These are phyloP conservation scores for Orthonyx spaldingii DNA, from an alignment of 2,113 vertebrate species.

Conservation along the genomic window DNA sequence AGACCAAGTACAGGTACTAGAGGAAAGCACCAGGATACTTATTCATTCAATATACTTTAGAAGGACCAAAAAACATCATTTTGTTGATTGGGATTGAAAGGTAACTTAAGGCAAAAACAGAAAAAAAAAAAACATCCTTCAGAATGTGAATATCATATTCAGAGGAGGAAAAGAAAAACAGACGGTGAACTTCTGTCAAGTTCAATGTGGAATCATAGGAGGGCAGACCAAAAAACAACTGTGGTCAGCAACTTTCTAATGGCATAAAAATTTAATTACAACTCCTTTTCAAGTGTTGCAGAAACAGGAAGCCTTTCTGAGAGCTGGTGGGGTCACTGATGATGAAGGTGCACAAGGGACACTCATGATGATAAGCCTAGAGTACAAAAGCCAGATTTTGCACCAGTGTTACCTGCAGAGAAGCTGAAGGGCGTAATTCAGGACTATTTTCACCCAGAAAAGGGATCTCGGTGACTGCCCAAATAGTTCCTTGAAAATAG, in stretches of 20 bases:
- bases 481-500: not conserved
- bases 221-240: not conserved
- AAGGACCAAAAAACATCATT: not conserved
- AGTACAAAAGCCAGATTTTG: not conserved
- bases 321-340: not conserved
- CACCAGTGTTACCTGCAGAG: not conserved
- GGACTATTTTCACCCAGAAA: not conserved
- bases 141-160: not conserved
- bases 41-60: not conserved
- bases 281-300: not conserved
- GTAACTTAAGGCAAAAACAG: not conserved
- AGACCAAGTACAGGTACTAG: not conserved
- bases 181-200: not conserved
- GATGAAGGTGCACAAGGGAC: not conserved
- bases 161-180: not conserved
- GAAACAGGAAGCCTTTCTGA: not conserved
- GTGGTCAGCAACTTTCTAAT: not conserved
- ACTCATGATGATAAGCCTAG: not conserved
- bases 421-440: not conserved
- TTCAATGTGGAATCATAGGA: not conserved
- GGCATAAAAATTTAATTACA: slow-evolving; percentile 9
- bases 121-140: not conserved
- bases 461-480: not conserved
- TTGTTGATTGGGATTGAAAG: not conserved
- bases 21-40: not conserved